Percentiles rank a stretch among this genome's conserved stretches.
phyloP scores from a whole-genome alignment of 2,888 invertebrate genomes.

The Hydropsyche betteni region DNA sequence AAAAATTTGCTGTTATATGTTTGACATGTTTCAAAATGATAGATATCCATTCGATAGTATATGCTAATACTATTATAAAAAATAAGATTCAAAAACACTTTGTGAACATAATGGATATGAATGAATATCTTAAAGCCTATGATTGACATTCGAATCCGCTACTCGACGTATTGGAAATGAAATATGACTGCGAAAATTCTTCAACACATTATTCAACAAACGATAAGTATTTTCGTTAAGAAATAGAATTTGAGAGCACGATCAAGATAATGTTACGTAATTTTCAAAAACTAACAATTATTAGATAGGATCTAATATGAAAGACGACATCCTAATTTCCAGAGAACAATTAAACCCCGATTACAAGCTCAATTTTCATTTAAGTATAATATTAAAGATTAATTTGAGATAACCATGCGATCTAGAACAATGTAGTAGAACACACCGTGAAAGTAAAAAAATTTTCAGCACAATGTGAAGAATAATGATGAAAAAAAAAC shows the following conservation, averaged over 20 bases:
- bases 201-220: background rate
- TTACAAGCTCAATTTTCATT: background rate
- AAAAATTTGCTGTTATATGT: background rate
- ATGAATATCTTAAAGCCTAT: background rate
- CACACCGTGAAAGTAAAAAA: background rate
- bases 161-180: background rate
- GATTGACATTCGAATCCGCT: slow-evolving; percentile 2
- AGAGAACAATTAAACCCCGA: background rate
- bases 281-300: background rate
- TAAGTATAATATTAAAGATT: background rate
- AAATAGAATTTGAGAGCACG: background rate
- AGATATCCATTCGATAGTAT: no score
- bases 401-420: slow-evolving; percentile 11
- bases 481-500: no score
- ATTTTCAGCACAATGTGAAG: slow-evolving; percentile 1
- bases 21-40: no score
- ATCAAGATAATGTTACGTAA: background rate
- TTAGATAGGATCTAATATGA: background rate
- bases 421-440: slow-evolving; percentile 11
- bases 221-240: background rate
- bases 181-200: background rate
- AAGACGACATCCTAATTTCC: background rate
- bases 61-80: background rate
- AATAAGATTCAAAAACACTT: background rate
- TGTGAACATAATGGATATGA: background rate